A percentile compares a stretch with the other conserved stretches of the same genome.
These are phyloP conservation scores for Zaprionus lachaisei DNA, from an alignment of 1,140 invertebrate species.

Conservation along the genomic window DNA sequence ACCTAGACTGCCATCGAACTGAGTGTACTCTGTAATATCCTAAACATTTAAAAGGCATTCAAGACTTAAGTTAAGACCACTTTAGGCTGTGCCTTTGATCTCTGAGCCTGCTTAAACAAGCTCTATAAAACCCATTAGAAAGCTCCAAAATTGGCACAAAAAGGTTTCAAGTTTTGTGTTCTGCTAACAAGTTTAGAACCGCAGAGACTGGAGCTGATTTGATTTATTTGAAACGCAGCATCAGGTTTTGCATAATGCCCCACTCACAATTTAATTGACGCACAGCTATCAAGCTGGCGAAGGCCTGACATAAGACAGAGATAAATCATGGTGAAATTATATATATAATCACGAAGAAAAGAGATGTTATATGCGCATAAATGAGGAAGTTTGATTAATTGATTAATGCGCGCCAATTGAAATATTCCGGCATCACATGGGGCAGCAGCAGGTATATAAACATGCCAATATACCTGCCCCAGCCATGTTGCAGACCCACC, in stretches of 20 bases:
- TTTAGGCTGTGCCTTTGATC: background rate
- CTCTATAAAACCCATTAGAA: conserved; percentile 3
- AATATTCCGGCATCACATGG: conserved; percentile 25
- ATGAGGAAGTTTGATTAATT: conserved; percentile 66
- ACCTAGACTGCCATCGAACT: too few relatives aligned
- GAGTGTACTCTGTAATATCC: background rate
- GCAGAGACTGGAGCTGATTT: background rate
- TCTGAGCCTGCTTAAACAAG: background rate
- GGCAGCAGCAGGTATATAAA: background rate
- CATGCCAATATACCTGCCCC: too few relatives aligned
- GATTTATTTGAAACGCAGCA: background rate
- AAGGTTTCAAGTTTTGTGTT: background rate
- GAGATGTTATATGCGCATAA: conserved; percentile 25
- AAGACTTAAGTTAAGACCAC: background rate
- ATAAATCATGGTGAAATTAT: conserved; percentile 32
- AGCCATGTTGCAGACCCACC: background rate
- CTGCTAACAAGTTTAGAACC: background rate
- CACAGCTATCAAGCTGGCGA: background rate
- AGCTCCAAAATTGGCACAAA: background rate
- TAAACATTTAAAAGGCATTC: too few relatives aligned
- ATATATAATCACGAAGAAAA: conserved; percentile 23
- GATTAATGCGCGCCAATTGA: conserved; percentile 63
- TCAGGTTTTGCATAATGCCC: background rate
- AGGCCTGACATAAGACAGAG: conserved; percentile 17
- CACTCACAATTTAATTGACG: conserved; percentile 2